phyloP scores from a whole-genome alignment of 2,888 invertebrate genomes.

The Leptinotarsa tumamoca region DNA sequence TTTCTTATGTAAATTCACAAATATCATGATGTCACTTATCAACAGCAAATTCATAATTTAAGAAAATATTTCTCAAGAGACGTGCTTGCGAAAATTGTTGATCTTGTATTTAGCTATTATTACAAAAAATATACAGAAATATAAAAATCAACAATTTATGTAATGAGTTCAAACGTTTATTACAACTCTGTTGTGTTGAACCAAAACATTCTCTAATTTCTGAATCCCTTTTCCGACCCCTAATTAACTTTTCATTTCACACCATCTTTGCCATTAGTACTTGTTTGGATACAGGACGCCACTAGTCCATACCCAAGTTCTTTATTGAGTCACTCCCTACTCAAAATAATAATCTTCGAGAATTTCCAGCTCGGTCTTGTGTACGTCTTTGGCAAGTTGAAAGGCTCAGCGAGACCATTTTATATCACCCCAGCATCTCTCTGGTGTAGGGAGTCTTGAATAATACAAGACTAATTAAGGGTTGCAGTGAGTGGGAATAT shows the following conservation, averaged over 20 bases:
- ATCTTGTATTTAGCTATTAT: too few species aligned
- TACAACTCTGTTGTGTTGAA: not conserved
- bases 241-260: conserved; percentile 33
- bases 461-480: conserved; percentile 20
- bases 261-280: conserved; percentile 38
- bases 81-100: too few species aligned
- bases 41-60: too few species aligned
- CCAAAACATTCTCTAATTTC: not conserved
- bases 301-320: conserved; percentile 36
- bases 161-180: too few species aligned
- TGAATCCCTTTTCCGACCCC: not conserved
- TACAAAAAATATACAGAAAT: too few species aligned
- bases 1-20: too few species aligned
- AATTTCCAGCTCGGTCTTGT: conserved; percentile 20
- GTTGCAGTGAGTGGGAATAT: conserved; percentile 2
- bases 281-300: conserved; percentile 33
- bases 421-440: conserved; percentile 23
- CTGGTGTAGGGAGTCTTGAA: not conserved
- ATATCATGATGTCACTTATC: too few species aligned
- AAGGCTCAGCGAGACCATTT: conserved; percentile 5
- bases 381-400: not conserved
- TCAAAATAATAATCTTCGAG: conserved; percentile 31
- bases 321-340: conserved; percentile 30
- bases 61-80: too few species aligned
- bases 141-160: too few species aligned